phyloP scores from a whole-genome alignment of 1,140 invertebrate species.

The Drusus annulatus region DNA sequence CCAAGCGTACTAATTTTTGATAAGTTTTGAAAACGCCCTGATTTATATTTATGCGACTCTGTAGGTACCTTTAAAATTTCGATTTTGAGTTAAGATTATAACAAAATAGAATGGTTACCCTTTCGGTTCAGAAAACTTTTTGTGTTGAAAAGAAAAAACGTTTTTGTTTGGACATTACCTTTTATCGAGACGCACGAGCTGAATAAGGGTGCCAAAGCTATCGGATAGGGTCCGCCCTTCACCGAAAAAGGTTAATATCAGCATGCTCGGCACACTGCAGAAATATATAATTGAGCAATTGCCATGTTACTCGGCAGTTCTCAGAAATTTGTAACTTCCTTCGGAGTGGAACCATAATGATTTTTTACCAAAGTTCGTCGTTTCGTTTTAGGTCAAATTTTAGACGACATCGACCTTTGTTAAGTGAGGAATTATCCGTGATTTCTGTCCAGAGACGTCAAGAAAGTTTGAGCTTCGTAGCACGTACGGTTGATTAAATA shows the following conservation, averaged over 20 bases:
- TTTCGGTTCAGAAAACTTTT: constrained; percentile 15
- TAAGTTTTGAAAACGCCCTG: neutral
- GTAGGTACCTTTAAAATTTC: neutral
- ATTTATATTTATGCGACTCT: neutral
- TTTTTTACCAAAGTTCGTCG: neutral
- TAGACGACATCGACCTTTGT: constrained; percentile 28
- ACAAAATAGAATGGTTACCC: constrained; percentile 10
- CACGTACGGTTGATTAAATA: too few relatives aligned
- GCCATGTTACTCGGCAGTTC: neutral
- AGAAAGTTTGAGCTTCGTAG: neutral
- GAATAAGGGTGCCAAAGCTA: neutral
- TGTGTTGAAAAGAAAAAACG: constrained; percentile 13
- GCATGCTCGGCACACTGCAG: neutral
- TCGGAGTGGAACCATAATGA: neutral
- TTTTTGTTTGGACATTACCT: constrained; percentile 18
- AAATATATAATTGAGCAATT: neutral
- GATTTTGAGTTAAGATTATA: neutral
- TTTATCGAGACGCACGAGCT: constrained; percentile 21
- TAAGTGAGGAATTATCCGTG: constrained; percentile 29
- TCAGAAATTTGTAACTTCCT: neutral
- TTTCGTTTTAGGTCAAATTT: constrained; percentile 8
- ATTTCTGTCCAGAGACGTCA: neutral
- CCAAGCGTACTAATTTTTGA: too few relatives aligned
- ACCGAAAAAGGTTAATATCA: neutral
- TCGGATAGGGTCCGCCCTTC: neutral